These are phyloP conservation scores for Acomys russatus DNA, from an alignment of 2,797 vertebrate genomes.

Conservation along the genomic window DNA sequence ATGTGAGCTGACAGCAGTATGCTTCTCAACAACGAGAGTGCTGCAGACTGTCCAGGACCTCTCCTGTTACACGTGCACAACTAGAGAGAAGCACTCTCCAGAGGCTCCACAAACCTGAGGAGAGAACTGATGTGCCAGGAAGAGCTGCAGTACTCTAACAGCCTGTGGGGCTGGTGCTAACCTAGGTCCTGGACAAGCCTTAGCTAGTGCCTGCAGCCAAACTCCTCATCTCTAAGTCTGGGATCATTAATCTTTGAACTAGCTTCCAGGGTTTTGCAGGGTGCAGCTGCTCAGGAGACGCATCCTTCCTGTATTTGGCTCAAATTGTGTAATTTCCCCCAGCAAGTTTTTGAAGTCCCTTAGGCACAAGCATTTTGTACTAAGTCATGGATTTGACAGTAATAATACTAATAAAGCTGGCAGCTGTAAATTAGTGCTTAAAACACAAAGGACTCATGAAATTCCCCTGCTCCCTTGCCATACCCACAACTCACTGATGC, in stretches of 20 bases:
- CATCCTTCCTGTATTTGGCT: constrained; percentile 19
- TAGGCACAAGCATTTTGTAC: not conserved
- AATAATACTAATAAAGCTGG: not conserved
- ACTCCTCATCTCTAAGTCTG: not conserved
- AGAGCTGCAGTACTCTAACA: not conserved
- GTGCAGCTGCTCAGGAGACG: not conserved
- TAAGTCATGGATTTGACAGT: constrained; percentile 28
- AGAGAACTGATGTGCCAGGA: not conserved
- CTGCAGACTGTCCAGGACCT: not conserved
- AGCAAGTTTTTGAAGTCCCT: constrained; percentile 8
- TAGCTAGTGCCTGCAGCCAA: not conserved
- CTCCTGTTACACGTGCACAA: not conserved
- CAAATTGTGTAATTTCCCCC: not conserved
- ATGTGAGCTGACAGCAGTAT: not conserved
- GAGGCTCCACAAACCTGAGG: constrained; percentile 11
- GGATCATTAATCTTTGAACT: not conserved
- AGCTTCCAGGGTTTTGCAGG: not conserved
- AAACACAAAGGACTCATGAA: not conserved
- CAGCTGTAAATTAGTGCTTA: not conserved
- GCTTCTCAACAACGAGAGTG: not conserved
- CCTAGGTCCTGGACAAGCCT: not conserved
- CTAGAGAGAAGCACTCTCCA: not conserved
- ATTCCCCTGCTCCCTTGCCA: not conserved
- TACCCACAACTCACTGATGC: not conserved
- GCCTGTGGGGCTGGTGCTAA: not conserved